Base-by-base conservation (phyloP, 2,888 invertebrate species). In the Steinernema hermaphroditum region DNA sequence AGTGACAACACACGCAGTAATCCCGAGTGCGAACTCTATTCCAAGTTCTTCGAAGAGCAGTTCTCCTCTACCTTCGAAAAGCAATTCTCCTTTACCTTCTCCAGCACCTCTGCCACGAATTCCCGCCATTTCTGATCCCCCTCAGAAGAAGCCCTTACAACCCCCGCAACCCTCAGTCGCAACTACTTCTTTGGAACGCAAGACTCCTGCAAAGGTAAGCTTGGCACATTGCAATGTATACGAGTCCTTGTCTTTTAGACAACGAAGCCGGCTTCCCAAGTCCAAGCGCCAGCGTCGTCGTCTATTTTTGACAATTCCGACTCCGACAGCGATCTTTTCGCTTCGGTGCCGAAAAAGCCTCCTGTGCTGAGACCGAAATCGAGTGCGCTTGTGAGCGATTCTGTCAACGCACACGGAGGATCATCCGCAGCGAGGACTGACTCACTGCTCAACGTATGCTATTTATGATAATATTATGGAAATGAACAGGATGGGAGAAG, bases 381-480 rank as follows among this genome's bases (percentile, higher is more conserved):
- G 62, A 24, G 27, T 8, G 2, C 22, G 14, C 54, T 22, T 4
- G 9, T 29, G 34, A 12, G 32, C 9, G 62, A 62, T 9, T 32
- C 32, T 1, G 29, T n/a, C 9, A 62, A 22, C 29, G 29, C 62
- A 14, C 32, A 1, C 9, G 32, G 12, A 12, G 27, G 62, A 32
- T 12, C 32, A 6, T 16, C 27, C 16, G 6, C 62, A 2, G 1
- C 16, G 34, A 62, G 6, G 16, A 32, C 16, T 29, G 62, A 62
- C 29, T 29, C 62, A 2, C 12, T 32, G 16, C 16, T 62, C 32
- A 62, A 62, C 32, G 62, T 62, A 62, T 34, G 62, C 62, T 62
- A 62, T 62, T 62, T 62, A 62, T 62, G 62, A 62, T 62, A 62
- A 62, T 34, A 62, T 32, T 62, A 62, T 62, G 62, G 62, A 62